Evolutionary conservation across 2,888 invertebrate species (phyloP), one percentile per base, ranked within the genome.

Genomic region (Opisthograptis luteolata): DNA sequence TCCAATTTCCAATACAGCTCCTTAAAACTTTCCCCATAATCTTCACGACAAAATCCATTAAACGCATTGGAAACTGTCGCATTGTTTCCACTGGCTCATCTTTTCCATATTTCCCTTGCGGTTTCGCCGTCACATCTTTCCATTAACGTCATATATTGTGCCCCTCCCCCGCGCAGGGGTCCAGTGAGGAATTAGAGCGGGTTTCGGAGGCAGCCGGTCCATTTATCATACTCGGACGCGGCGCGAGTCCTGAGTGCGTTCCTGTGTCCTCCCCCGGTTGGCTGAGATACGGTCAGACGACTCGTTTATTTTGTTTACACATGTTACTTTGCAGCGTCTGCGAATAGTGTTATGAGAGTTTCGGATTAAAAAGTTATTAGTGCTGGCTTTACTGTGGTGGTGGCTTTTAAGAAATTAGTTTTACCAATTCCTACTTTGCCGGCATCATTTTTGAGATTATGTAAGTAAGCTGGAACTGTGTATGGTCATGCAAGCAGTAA

Each of bases 171-270:
- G 49, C 59, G 69, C 64, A 58, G 53, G 47, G 62, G 71, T 65
- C 62, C 64, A 65, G 69, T 75, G 80, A 82, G 76, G 79, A 80
- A 76, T 77, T 76, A 73, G 73, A 73, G 67, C 73, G 66, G 64
- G 71, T 68, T 71, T 66, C 66, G 70, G 67, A 45, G 52, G 35
- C 50, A 50, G 50, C 65, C 55, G 60, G 74, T 74, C 72, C 80
- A 87, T 89, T 86, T 88, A 84, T 88, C 87, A 89, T 84, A 79
- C 79, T 80, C 73, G 77, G 73, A 64, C 75, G 71, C 57, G 66
- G 72, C 64, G 64, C 66, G 65, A 70, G 67, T 64, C 64, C 80
- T 83, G 84, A 88, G 88, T 88, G 88, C 84, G 78, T 84, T 87
- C 75, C 82, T 79, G 73, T 89, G 87, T 88, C 77, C 51, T 46